Base-by-base conservation (phyloP, 2,797 vertebrate species). In the Yasuhikotakia modesta region DNA sequence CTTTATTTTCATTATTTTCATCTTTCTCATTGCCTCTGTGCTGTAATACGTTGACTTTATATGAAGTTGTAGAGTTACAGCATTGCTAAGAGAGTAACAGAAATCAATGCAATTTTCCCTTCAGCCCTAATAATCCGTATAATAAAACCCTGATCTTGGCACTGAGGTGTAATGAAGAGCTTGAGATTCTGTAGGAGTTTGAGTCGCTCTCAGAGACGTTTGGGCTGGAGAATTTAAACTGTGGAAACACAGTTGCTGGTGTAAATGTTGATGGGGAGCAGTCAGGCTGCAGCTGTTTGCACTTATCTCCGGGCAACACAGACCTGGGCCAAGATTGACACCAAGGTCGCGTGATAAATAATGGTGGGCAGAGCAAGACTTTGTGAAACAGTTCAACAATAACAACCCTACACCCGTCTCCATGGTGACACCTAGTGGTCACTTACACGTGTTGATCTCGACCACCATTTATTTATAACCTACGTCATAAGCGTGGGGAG, bases 251-350 rank as follows among this genome's bases (percentile, higher is more conserved):
- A 46, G 76, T 19, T 53, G 21, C 46, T 19, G 24, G 79, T 55
- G 19, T 70, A 46, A 55, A 30, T 69, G 65, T 35, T 70, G 53
- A 48, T 64, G 48, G 70, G 45, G 24, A 64, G 80, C 43, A 65
- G 78, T 57, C 45, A 52, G 30, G 60, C 70, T 63, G 21, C 48
- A 63, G 53, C 70, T 70, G 69, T 67, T 63, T n/a, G 73, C 53
- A 70, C 68, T 76, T 65, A 76, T 65, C 53, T 61, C 22, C 17
- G 30, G n/a, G 69, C 35, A 58, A 52, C 19, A 50, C 10, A 45
- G 55, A 64, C 69, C 48, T 61, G 53, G 32, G 75, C 46, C 53
- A 39, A 77, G 61, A 48, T 46, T 81, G 73, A 77, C 79, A 76
- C 61, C 65, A 73, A 58, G 73, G 68, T 46, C 12, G n/a, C 7